These are phyloP conservation scores for Todiramphus saurophagus DNA, from an alignment of 2,113 vertebrate species.

Conservation along the genomic window DNA sequence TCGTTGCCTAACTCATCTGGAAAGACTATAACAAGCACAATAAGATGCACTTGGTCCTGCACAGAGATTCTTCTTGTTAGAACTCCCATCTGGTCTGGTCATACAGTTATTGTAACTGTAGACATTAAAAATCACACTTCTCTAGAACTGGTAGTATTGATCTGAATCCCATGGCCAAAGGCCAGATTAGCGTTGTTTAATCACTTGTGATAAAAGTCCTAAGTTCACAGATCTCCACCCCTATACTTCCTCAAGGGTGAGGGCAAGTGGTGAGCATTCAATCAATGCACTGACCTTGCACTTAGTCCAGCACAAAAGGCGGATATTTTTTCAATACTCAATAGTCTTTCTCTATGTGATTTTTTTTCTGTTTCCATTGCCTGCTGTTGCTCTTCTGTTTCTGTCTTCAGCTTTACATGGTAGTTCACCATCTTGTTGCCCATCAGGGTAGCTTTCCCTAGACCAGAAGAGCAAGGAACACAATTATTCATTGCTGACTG, in stretches of 20 bases:
- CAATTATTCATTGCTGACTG: background rate
- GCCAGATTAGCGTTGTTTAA: background rate
- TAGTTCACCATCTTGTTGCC: background rate
- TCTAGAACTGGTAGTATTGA: background rate
- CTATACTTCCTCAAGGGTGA: background rate
- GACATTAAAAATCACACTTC: background rate
- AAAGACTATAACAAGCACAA: background rate
- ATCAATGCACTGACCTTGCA: background rate
- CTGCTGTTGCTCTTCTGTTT: background rate
- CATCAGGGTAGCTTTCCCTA: background rate
- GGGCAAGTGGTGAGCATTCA: background rate
- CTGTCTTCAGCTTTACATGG: background rate
- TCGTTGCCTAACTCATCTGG: background rate
- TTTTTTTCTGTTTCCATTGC: background rate
- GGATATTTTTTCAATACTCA: background rate
- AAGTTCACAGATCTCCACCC: slow-evolving; percentile 4
- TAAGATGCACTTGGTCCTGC: background rate
- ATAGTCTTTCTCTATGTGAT: fast-evolving
- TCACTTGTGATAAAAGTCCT: background rate
- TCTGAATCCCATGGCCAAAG: background rate
- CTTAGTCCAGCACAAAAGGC: background rate
- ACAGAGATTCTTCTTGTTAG: background rate
- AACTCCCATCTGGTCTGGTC: background rate
- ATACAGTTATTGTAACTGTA: background rate
- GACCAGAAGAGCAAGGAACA: background rate